Conservation (phyloP, 2,113 vertebrate genomes). For the Cisticola juncidis region DNA sequence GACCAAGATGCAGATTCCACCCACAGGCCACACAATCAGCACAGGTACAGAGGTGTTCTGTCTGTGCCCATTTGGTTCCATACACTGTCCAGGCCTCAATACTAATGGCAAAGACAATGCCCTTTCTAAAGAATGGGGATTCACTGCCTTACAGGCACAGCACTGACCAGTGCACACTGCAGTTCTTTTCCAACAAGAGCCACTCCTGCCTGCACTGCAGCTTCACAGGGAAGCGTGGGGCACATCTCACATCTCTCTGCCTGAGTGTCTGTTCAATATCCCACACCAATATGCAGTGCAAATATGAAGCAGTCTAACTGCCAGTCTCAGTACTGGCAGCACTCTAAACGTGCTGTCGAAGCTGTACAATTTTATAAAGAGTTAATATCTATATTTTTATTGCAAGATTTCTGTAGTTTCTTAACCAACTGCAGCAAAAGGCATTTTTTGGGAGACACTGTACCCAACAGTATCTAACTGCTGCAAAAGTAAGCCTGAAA, state of each 20-base stretch:
- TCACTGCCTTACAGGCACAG: neutral
- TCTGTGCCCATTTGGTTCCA: too few species aligned
- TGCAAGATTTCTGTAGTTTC: neutral
- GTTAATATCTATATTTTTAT: neutral
- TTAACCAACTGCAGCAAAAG: neutral
- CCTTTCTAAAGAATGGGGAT: neutral
- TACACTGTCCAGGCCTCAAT: neutral
- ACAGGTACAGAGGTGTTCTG: neutral
- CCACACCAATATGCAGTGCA: neutral
- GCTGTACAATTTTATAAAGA: neutral
- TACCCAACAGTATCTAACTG: neutral
- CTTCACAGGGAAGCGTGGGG: neutral
- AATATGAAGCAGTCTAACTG: neutral
- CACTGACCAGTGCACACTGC: neutral
- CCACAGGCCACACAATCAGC: neutral
- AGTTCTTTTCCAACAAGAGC: neutral
- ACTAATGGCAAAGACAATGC: neutral
- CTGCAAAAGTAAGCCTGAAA: neutral
- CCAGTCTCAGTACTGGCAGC: neutral
- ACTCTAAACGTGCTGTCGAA: neutral
- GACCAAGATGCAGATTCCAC: neutral
- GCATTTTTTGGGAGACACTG: rapidly evolving
- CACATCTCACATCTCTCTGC: neutral
- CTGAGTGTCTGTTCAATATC: neutral
- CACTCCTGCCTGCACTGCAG: neutral